These are phyloP conservation scores for Capitella teleta DNA, from an alignment of 1,140 invertebrate species.

Conservation along the genomic window DNA sequence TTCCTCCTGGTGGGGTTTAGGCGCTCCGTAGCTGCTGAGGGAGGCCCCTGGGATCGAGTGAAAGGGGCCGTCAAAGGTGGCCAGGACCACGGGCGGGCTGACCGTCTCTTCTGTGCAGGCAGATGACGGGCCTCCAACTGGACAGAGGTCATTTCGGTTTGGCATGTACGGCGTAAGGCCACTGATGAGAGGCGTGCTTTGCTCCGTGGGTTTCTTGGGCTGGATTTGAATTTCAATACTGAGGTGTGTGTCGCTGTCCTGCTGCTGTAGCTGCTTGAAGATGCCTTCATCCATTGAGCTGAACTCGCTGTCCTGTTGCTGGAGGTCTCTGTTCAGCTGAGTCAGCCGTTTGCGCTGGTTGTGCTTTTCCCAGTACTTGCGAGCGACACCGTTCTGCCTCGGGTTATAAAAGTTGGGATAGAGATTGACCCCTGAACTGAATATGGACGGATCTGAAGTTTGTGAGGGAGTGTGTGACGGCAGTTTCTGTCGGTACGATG, in stretches of 20 bases:
- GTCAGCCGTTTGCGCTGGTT: conserved; percentile 51
- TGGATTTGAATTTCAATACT: conserved; percentile 28
- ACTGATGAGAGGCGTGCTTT: not conserved
- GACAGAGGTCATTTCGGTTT: not conserved
- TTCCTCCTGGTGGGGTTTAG: conserved; percentile 1
- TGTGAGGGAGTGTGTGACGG: conserved; percentile 2
- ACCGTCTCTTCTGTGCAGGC: not conserved
- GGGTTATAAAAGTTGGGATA: conserved; percentile 91
- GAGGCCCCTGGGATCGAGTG: not conserved
- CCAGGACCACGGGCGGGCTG: not conserved
- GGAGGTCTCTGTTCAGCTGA: conserved; percentile 20
- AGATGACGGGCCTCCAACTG: not conserved
- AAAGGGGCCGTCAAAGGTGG: not conserved
- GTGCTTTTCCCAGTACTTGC: conserved; percentile 83
- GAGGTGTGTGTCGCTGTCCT: conserved; percentile 25
- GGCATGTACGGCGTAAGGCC: not conserved
- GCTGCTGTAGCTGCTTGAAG: conserved; percentile 21
- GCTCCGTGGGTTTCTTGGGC: not conserved
- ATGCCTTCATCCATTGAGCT: conserved; percentile 10
- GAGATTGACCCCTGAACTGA: conserved; percentile 39
- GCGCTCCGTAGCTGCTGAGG: not conserved
- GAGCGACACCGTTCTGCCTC: conserved; percentile 78
- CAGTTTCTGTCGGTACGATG: not conserved
- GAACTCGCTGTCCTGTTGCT: not conserved
- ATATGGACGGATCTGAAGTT: not conserved